phyloP scores from a whole-genome alignment of 2,888 invertebrate species.

The Rhaphigaster nebulosa region DNA sequence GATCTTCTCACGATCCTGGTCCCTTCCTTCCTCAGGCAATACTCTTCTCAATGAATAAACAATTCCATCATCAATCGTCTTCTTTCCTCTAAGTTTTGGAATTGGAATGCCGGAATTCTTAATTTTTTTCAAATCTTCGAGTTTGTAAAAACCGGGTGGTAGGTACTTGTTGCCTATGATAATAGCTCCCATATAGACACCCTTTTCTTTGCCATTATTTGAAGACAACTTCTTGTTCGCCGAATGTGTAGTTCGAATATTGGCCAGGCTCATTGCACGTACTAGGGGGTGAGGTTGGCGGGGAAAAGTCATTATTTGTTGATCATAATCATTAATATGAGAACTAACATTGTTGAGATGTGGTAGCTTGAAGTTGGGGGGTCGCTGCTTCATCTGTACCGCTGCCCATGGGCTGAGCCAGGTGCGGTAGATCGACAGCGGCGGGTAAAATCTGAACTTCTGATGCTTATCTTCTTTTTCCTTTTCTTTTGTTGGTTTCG shows the following conservation, averaged over 20 bases:
- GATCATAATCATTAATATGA: neutral
- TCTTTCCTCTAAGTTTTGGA: neutral
- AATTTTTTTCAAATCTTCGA: constrained; percentile 24
- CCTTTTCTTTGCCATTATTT: neutral
- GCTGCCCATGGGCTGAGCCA: constrained; percentile 10
- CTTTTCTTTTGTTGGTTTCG: neutral
- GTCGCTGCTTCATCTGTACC: neutral
- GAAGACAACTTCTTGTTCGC: neutral
- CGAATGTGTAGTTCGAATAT: neutral
- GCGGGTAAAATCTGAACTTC: neutral
- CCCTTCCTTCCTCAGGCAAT: neutral
- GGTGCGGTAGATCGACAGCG: neutral
- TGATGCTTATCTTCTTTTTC: neutral
- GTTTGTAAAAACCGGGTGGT: constrained; percentile 11
- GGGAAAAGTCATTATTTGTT: neutral
- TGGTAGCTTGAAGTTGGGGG: neutral
- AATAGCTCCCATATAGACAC: neutral
- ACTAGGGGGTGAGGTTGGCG: neutral
- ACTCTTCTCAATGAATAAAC: neutral
- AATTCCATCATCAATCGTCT: neutral
- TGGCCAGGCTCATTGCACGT: neutral
- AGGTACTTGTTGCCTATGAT: neutral
- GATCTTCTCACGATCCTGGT: neutral
- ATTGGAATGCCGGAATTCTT: neutral
- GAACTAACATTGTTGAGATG: neutral